A percentile compares a stretch with the other conserved stretches of the same genome.
phyloP scores from a whole-genome alignment of 2,797 vertebrate genomes.

The Morus bassanus region DNA sequence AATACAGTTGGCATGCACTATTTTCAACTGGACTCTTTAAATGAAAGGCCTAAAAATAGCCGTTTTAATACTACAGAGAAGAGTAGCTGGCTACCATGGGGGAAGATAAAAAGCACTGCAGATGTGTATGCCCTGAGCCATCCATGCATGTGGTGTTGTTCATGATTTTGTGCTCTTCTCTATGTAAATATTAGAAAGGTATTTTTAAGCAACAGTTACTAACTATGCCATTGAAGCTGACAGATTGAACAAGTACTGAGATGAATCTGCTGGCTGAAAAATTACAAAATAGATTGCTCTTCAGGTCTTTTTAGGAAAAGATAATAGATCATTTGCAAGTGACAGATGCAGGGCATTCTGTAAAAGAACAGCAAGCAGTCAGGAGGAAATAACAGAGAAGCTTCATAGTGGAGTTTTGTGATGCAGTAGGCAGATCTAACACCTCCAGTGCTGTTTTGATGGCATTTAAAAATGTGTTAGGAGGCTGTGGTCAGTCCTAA shows the following conservation, averaged over 20 bases:
- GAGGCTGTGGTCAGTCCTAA: background rate
- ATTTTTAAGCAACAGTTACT: background rate
- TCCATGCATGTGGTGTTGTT: background rate
- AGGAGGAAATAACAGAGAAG: background rate
- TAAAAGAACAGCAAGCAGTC: background rate
- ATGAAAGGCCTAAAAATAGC: background rate
- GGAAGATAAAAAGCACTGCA: background rate
- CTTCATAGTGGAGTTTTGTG: background rate
- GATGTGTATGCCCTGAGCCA: background rate
- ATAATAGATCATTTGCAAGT: background rate
- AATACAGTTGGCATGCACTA: background rate
- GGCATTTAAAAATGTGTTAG: background rate
- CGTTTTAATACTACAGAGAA: background rate
- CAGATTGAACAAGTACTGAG: background rate
- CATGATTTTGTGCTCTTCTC: background rate
- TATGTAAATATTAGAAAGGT: background rate
- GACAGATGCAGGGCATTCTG: background rate
- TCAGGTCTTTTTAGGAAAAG: background rate
- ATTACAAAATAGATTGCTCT: background rate
- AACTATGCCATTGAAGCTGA: background rate
- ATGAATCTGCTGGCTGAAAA: background rate
- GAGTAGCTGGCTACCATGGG: background rate
- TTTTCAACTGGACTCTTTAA: background rate
- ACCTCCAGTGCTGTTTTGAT: background rate
- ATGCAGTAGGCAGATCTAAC: background rate